Conservation (phyloP, 2,797 vertebrate species). For the Pseudochirops corinnae region DNA sequence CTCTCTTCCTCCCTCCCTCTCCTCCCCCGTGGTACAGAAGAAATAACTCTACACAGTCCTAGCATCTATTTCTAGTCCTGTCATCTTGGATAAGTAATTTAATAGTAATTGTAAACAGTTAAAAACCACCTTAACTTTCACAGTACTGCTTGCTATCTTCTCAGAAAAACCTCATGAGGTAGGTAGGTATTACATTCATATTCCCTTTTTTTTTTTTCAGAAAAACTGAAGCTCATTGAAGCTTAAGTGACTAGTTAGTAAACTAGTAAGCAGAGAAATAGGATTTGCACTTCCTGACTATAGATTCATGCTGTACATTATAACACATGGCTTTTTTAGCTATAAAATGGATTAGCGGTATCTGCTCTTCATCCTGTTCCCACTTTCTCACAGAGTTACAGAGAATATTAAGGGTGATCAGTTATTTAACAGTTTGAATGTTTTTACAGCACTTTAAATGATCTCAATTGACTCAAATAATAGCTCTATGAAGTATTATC, state of each 20-base stretch:
- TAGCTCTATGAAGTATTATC: not conserved
- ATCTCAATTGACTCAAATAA: not conserved
- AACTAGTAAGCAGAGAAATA: not conserved
- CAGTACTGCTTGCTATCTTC: not conserved
- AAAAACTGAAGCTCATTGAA: not conserved
- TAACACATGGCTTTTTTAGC: not conserved
- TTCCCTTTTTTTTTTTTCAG: not conserved
- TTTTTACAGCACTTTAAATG: not conserved
- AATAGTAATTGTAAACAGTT: not conserved
- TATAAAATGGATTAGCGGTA: not conserved
- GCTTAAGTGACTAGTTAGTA: not conserved
- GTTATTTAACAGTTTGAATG: not conserved
- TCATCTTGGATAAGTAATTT: not conserved
- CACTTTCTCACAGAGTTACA: not conserved
- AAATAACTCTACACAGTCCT: not conserved
- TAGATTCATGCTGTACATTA: not conserved
- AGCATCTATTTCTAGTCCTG: not conserved
- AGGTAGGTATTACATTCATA: not conserved
- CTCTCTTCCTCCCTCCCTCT: not conserved
- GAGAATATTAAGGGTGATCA: not conserved
- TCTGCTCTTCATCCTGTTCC: not conserved
- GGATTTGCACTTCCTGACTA: not conserved
- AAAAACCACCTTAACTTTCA: not conserved
- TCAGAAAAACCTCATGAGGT: not conserved
- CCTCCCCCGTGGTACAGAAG: not conserved